These are phyloP conservation scores for Dicyrtoma fusca DNA, from an alignment of 2,888 invertebrate genomes.

Conservation along the genomic window DNA sequence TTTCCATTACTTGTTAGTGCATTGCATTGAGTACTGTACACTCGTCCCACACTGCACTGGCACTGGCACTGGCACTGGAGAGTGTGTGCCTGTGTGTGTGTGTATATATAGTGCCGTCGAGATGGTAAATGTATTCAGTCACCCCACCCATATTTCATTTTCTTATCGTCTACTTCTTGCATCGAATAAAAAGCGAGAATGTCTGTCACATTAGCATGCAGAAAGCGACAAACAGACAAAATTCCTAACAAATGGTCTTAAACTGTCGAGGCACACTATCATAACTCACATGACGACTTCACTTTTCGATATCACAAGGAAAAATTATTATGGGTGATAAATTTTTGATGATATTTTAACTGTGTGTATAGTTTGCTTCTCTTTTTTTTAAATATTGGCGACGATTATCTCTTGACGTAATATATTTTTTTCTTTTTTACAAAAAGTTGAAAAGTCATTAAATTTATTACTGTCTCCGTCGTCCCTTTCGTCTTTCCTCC, in stretches of 20 bases:
- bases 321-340: no score
- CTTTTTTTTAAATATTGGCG: not conserved
- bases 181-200: conserved; percentile 53
- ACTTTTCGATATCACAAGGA: not conserved
- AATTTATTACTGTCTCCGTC: no score
- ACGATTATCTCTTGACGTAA: no score
- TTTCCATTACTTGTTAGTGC: not conserved
- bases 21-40: not conserved
- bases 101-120: not conserved
- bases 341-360: no score
- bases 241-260: conserved; percentile 33
- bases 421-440: no score
- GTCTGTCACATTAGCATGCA: conserved; percentile 57
- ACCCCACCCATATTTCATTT: conserved; percentile 48
- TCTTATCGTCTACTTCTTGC: conserved; percentile 40
- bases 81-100: conserved; percentile 5
- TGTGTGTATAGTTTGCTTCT: not conserved
- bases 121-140: conserved; percentile 37
- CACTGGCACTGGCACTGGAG: conserved; percentile 9
- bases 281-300: conserved; percentile 20
- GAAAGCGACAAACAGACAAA: conserved; percentile 55
- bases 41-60: not conserved
- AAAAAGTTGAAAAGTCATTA: no score
- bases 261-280: not conserved
- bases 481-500: no score